Evolutionary conservation across 1,140 invertebrate species (phyloP).

Genomic region (Macrotrachela quadricornifera): DNA sequence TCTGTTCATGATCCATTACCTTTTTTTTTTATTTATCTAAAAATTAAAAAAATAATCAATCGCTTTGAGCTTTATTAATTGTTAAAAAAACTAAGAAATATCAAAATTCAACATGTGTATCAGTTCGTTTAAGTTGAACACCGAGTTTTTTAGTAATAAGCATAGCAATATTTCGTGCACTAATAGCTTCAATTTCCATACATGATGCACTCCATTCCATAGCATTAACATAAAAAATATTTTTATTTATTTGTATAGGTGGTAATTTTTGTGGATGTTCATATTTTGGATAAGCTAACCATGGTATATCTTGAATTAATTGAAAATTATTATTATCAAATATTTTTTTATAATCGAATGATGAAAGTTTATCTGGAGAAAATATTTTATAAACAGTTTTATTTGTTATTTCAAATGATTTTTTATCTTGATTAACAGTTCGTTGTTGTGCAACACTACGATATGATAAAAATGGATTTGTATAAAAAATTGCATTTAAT

Average conservation of each 20-base stretch:
- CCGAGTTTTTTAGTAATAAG: slow-evolving; percentile 14
- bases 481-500: too few species aligned
- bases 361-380: too few species aligned
- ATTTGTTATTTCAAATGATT: slow-evolving; percentile 24
- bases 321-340: slow-evolving; percentile 12
- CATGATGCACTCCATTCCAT: slow-evolving; percentile 47
- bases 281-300: slow-evolving; percentile 28
- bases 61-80: too few species aligned
- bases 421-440: slow-evolving; percentile 35
- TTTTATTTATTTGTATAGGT: slow-evolving; percentile 36
- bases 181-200: slow-evolving; percentile 48
- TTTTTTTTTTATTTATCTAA: too few species aligned
- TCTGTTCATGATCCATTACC: too few species aligned
- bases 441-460: slow-evolving; percentile 23
- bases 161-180: slow-evolving; percentile 42
- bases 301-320: slow-evolving; percentile 43
- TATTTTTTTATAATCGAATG: too few species aligned
- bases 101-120: too few species aligned
- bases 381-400: slow-evolving; percentile 4
- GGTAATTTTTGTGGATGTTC: slow-evolving; percentile 18
- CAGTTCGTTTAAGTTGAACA: too few species aligned
- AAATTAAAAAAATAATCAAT: too few species aligned
- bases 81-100: too few species aligned
- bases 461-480: too few species aligned
- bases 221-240: slow-evolving; percentile 42